phyloP scores from a whole-genome alignment of 2,888 invertebrate genomes.

The Xanthorhoe designata region DNA sequence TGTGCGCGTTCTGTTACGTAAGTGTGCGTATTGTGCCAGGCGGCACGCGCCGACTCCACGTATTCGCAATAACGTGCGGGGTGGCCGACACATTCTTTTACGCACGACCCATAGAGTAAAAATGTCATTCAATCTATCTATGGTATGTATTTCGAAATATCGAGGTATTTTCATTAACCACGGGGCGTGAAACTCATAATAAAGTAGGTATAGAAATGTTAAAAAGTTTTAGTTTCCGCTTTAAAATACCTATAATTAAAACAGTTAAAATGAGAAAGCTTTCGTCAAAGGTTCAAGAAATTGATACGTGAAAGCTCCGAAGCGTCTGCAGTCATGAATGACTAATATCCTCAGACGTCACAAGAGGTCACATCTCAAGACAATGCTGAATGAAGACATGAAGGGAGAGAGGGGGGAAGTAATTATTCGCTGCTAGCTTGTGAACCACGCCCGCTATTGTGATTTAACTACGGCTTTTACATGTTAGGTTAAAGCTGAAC shows the following conservation, averaged over 20 bases:
- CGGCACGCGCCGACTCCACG: conserved; percentile 74
- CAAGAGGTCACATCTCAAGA: conserved; percentile 74
- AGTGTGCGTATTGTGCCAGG: conserved; percentile 64
- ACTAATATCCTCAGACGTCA: conserved; percentile 51
- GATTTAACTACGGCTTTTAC: conserved; percentile 68
- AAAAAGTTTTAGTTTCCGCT: neutral
- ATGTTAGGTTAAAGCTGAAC: conserved; percentile 53
- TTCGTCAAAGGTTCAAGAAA: conserved; percentile 10
- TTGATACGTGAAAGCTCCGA: conserved; percentile 30
- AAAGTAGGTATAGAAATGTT: neutral
- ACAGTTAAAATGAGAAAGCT: conserved; percentile 6
- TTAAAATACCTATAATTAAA: neutral
- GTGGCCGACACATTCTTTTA: conserved; percentile 78
- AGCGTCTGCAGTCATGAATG: conserved; percentile 36
- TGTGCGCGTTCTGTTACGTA: conserved; percentile 77
- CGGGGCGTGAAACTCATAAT: neutral
- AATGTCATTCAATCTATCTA: conserved; percentile 49
- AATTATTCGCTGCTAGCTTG: conserved; percentile 79
- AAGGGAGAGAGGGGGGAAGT: conserved; percentile 58
- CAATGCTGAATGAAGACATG: conserved; percentile 77
- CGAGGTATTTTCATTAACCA: neutral
- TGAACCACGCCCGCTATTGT: conserved; percentile 82
- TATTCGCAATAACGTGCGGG: conserved; percentile 72
- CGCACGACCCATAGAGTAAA: conserved; percentile 57
- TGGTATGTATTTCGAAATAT: conserved; percentile 26